Evolutionary conservation across 2,113 vertebrate species (phyloP), one percentile per base, ranked within the genome.

Genomic region (Rutilus rutilus): DNA sequence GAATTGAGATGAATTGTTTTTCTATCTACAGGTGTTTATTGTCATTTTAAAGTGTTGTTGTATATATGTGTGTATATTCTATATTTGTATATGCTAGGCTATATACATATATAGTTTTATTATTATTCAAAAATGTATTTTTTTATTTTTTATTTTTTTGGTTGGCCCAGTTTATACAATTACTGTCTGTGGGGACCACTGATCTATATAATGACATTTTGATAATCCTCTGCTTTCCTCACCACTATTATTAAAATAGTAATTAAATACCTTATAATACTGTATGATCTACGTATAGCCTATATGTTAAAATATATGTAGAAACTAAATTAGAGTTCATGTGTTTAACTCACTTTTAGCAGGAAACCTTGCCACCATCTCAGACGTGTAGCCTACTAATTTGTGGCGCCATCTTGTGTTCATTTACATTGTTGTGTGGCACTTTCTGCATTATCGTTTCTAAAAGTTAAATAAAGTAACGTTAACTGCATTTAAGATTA

Each of bases 381-480:
- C n/a, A 17, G 19, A 39, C 74, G 4, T 54, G 25, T 54, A 9
- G 8, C 8, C 2, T 42, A 17, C 14, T 17, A 30, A 10, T 17
- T 17, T 27, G 17, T 77, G 54, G 52, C 52, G 30, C 76, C 52
- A 78, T 78, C 76, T 39, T 23, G 76, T 78, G 76, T 78, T 39
- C 33, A 59, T 4, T 15, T 78, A 21, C 21, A n/a, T 59, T 23
- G 15, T 78, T 59, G 30, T 6, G 23, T n/a, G 76, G 30, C 23
- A 76, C 45, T 36, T 6, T 78, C 4, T 52, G 30, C 5, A 30
- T 9, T 12, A n/a, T 45, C 4, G 36, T 23, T 74, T n/a, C 19
- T 8, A 4, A 74, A 45, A 74, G 39, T 57, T 57, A 57, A n/a
- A n/a, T 23, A 2, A 60, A 60, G 25, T 27, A 42, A 59, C n/a